Evolutionary conservation across 2,797 vertebrate genomes (phyloP).

Genomic region (Helicolenus hilgendorfi): DNA sequence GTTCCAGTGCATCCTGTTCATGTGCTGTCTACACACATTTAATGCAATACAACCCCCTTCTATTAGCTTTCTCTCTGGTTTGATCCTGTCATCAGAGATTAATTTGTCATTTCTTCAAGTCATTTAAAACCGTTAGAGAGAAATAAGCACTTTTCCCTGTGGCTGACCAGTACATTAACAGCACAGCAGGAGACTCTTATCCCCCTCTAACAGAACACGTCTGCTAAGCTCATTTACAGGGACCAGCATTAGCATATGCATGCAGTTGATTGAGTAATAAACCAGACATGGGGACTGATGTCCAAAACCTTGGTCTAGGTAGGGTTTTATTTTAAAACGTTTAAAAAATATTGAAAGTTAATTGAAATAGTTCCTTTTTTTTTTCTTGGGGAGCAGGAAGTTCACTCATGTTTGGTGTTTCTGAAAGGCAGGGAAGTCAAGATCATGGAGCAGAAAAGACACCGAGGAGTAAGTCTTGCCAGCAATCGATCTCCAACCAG

Average conservation of each 20-base stretch:
- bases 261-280: slow-evolving; percentile 67
- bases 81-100: slow-evolving; percentile 61
- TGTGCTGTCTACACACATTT: neutral
- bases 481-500: neutral
- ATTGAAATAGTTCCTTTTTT: slow-evolving; percentile 26
- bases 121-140: slow-evolving; percentile 59
- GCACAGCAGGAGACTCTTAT: slow-evolving; percentile 71
- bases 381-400: slow-evolving; percentile 1
- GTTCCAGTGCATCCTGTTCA: neutral
- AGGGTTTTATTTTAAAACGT: slow-evolving; percentile 15
- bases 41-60: neutral
- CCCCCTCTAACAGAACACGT: slow-evolving; percentile 52
- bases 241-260: slow-evolving; percentile 72
- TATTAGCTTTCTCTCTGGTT: slow-evolving; percentile 45
- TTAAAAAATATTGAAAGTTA: slow-evolving; percentile 32
- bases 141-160: slow-evolving; percentile 70
- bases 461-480: neutral
- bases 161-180: slow-evolving; percentile 83
- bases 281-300: slow-evolving; percentile 49
- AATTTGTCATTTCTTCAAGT: slow-evolving; percentile 72
- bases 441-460: neutral
- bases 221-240: slow-evolving; percentile 72
- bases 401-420: slow-evolving; percentile 3
- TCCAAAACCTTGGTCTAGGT: slow-evolving; percentile 28
- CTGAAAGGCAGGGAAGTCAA: neutral